phyloP scores from a whole-genome alignment of 1,140 invertebrate species.

The Euura saliciscinereae region DNA sequence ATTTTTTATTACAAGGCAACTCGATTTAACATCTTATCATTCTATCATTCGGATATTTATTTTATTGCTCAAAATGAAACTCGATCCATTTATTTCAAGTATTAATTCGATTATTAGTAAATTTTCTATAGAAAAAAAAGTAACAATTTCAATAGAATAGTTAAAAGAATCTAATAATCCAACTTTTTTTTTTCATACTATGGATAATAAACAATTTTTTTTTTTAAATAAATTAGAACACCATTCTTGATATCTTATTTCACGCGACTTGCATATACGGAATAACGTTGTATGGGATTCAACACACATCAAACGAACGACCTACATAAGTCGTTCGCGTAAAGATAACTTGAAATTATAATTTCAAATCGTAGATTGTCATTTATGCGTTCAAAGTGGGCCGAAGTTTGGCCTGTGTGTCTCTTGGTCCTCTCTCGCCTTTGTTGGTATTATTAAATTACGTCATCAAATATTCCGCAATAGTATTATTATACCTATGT shows the following conservation, averaged over 20 bases:
- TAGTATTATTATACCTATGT: too few species aligned
- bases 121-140: too few species aligned
- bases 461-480: neutral
- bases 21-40: too few species aligned
- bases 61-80: neutral
- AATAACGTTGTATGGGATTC: neutral
- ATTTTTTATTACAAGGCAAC: too few species aligned
- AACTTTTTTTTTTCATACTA: too few species aligned
- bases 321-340: neutral
- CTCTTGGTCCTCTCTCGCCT: neutral
- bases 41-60: neutral
- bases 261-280: neutral
- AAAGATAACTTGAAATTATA: neutral
- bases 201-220: too few species aligned
- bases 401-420: neutral
- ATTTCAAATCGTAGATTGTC: slow-evolving; percentile 3
- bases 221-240: too few species aligned
- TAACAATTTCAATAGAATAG: neutral
- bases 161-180: too few species aligned
- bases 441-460: neutral
- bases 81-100: neutral
- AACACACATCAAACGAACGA: neutral
- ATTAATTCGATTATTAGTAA: neutral
- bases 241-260: too few species aligned
- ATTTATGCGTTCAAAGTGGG: neutral